phyloP scores from a whole-genome alignment of 2,797 vertebrate species.

The Scarus forsteni region DNA sequence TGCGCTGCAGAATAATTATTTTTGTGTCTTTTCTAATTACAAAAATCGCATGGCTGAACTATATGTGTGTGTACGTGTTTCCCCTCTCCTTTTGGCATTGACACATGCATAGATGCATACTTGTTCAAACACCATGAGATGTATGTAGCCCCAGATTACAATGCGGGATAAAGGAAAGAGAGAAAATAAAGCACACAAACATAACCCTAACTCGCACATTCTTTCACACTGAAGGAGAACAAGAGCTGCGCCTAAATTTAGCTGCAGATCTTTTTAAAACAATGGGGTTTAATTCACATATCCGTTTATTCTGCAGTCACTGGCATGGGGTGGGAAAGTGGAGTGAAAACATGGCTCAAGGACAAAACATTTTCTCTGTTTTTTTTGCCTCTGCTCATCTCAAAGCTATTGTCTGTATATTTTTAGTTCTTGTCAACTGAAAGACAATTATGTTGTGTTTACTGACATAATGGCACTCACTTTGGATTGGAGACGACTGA shows the following conservation, averaged over 20 bases:
- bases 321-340: constrained; percentile 78
- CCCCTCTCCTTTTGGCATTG: constrained; percentile 21
- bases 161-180: constrained; percentile 64
- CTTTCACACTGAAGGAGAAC: constrained; percentile 63
- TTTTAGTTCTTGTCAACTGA: constrained; percentile 84
- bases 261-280: constrained; percentile 81
- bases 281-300: constrained; percentile 86
- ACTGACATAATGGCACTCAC: constrained; percentile 75
- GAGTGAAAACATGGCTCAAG: constrained; percentile 80
- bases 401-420: constrained; percentile 84
- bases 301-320: constrained; percentile 83
- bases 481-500: constrained; percentile 59
- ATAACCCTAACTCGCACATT: constrained; percentile 68
- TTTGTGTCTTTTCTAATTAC: constrained; percentile 89
- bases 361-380: constrained; percentile 76
- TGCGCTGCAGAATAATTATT: constrained; percentile 87
- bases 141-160: constrained; percentile 68
- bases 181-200: constrained; percentile 72
- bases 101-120: constrained; percentile 64
- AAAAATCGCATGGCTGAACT: constrained; percentile 85
- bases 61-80: constrained; percentile 64
- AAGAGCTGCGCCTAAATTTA: constrained; percentile 77
- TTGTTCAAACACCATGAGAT: constrained; percentile 67
- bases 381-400: constrained; percentile 82
- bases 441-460: constrained; percentile 84